phyloP scores from a whole-genome alignment of 2,113 vertebrate genomes.

The Hoplias malabaricus region DNA sequence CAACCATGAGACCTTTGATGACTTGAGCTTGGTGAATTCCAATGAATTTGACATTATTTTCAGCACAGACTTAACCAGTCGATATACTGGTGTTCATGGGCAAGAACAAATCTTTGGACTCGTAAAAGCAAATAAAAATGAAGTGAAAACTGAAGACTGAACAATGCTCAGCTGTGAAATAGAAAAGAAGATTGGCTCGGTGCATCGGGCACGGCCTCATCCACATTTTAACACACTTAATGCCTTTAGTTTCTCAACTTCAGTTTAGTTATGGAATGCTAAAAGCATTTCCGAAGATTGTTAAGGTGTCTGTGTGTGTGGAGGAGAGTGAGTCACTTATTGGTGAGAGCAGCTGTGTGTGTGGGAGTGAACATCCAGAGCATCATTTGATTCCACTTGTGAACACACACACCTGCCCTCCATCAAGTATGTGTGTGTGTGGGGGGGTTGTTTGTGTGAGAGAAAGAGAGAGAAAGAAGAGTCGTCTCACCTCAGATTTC shows the following conservation, averaged over 20 bases:
- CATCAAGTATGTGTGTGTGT: not conserved
- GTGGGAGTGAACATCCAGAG: conserved; percentile 36
- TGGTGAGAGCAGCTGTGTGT: conserved; percentile 34
- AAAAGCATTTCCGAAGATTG: conserved; percentile 25
- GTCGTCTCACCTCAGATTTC: not conserved
- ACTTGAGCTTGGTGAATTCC: no score
- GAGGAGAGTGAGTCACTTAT: conserved; percentile 43
- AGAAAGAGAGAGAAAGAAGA: not conserved
- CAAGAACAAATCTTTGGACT: no score
- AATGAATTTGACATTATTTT: no score
- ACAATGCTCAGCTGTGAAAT: not conserved
- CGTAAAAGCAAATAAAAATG: no score
- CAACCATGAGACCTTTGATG: no score
- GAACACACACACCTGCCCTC: conserved; percentile 13
- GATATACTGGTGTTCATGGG: no score
- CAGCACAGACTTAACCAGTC: no score
- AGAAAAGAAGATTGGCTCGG: not conserved
- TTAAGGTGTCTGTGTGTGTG: conserved; percentile 15
- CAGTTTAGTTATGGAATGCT: conserved; percentile 14
- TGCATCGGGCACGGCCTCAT: not conserved
- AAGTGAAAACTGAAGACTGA: not conserved
- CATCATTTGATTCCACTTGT: conserved; percentile 37
- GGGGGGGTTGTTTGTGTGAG: not conserved
- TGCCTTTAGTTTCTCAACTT: conserved; percentile 6
- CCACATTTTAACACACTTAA: not conserved